Conservation (phyloP, 2,888 invertebrate species). For the Papilio elwesi region DNA sequence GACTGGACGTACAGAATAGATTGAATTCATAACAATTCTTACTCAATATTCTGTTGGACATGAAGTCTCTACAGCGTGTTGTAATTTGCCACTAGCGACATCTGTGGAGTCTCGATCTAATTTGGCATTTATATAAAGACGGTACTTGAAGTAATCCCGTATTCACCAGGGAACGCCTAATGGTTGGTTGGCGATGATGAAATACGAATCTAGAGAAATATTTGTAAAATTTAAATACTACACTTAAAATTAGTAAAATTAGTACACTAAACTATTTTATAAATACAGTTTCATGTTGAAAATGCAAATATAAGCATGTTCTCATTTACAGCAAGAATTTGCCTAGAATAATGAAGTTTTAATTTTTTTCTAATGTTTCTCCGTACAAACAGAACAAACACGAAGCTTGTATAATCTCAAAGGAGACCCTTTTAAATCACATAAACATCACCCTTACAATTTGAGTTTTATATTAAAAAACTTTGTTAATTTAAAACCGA, state of each 20-base stretch:
- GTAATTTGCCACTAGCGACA: not conserved
- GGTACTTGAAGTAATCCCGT: too few relatives aligned
- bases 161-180: too few relatives aligned
- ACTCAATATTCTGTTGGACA: not conserved
- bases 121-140: too few relatives aligned
- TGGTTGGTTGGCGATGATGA: too few relatives aligned
- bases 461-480: constrained; percentile 33
- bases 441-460: constrained; percentile 28
- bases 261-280: too few relatives aligned
- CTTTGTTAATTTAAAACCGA: constrained; percentile 28
- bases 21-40: too few relatives aligned
- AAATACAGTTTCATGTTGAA: too few relatives aligned
- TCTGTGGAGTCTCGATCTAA: not conserved
- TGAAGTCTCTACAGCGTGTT: not conserved
- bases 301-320: not conserved
- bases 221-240: too few relatives aligned
- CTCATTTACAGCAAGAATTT: not conserved
- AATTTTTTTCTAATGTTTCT: not conserved
- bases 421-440: constrained; percentile 27
- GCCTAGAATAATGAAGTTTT: not conserved
- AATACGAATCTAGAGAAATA: too few relatives aligned
- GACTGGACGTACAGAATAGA: too few relatives aligned
- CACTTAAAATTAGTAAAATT: too few relatives aligned
- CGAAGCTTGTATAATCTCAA: constrained; percentile 13
- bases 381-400: constrained; percentile 11